These are phyloP conservation scores for Cerastis leucographa DNA, from an alignment of 2,888 invertebrate genomes.

Conservation along the genomic window DNA sequence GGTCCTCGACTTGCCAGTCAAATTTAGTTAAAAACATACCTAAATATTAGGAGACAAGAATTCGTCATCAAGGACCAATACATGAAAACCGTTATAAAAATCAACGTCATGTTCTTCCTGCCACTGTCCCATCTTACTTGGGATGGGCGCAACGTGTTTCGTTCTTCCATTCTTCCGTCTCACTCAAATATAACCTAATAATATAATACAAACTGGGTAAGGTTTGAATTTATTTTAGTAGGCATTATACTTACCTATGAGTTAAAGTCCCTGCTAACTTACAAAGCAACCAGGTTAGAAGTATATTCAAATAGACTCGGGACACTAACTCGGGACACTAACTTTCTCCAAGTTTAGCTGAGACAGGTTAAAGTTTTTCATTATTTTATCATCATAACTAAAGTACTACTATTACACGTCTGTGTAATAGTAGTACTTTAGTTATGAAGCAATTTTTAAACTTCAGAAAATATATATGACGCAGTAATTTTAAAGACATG, in stretches of 20 bases:
- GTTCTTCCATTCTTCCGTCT: not conserved
- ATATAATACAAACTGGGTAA: too few species aligned
- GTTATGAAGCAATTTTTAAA: too few species aligned
- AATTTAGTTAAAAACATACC: not conserved
- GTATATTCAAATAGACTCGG: slow-evolving; percentile 45
- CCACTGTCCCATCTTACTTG: not conserved
- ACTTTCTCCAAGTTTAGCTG: slow-evolving; percentile 30
- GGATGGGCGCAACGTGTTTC: not conserved
- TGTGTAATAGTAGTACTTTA: too few species aligned
- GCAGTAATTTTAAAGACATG: not conserved
- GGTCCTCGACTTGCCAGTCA: not conserved
- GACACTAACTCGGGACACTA: slow-evolving; percentile 22
- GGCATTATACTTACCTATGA: not conserved
- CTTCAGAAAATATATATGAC: not conserved
- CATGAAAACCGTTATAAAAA: not conserved
- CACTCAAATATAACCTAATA: not conserved
- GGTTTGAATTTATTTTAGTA: too few species aligned
- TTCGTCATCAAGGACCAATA: not conserved
- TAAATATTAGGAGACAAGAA: not conserved
- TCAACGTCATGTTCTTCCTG: not conserved
- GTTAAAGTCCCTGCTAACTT: slow-evolving; percentile 31
- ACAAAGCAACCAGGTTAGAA: slow-evolving; percentile 25
- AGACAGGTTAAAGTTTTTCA: slow-evolving; percentile 20
- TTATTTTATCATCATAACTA: slow-evolving; percentile 33
- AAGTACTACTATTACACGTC: not conserved